A percentile compares a stretch with the other conserved stretches of the same genome.
phyloP scores from a whole-genome alignment of 2,797 vertebrate species.

The Sebastes nivosus region DNA sequence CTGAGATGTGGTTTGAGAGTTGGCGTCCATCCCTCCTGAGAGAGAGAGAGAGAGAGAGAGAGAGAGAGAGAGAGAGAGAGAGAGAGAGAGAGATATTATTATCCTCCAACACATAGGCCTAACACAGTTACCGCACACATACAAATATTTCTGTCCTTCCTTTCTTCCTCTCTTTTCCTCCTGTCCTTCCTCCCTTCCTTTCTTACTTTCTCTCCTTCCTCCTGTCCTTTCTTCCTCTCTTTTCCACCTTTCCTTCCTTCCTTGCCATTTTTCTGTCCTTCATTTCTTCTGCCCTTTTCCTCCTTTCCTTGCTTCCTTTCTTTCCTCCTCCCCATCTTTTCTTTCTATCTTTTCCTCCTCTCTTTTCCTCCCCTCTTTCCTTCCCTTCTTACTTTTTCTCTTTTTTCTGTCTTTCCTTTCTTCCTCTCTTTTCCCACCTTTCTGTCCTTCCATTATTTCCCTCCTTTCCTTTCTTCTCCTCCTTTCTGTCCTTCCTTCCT shows the following conservation, averaged over 20 bases:
- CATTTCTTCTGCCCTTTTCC: too few relatives aligned
- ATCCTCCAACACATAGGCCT: background rate
- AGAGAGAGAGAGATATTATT: background rate
- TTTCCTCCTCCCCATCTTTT: too few relatives aligned
- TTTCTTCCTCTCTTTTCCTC: background rate
- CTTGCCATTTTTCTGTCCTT: too few relatives aligned
- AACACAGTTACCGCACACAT: background rate
- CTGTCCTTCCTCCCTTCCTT: background rate
- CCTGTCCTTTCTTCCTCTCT: background rate
- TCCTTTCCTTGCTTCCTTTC: too few relatives aligned
- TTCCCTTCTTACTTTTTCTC: too few relatives aligned
- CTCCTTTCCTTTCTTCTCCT: background rate
- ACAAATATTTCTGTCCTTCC: too few relatives aligned
- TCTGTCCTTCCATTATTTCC: too few relatives aligned
- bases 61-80: background rate
- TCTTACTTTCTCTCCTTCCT: background rate
- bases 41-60: slow-evolving; percentile 26
- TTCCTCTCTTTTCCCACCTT: too few relatives aligned
- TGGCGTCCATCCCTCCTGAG: slow-evolving; percentile 49
- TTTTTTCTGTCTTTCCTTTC: background rate
- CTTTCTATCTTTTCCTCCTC: too few relatives aligned
- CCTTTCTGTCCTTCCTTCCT: background rate
- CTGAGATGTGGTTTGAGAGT: slow-evolving; percentile 73
- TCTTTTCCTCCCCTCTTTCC: too few relatives aligned
- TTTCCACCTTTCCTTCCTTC: background rate